These are phyloP conservation scores for Eulemur rufifrons DNA, from an alignment of 2,113 vertebrate species.

Conservation along the genomic window DNA sequence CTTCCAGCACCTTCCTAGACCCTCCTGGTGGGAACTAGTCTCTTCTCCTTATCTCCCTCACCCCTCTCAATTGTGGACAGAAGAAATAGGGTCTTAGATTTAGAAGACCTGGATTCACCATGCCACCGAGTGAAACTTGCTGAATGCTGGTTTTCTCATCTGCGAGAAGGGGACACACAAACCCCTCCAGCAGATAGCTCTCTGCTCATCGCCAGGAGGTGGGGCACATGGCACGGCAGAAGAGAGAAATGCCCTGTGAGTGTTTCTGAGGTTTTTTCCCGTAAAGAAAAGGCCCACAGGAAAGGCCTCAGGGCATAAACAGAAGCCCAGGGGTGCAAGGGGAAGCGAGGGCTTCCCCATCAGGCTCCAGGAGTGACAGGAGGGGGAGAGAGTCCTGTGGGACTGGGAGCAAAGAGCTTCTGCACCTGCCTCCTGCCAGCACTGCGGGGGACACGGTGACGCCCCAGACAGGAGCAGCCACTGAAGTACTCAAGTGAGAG, in stretches of 20 bases:
- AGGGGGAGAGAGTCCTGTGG: not conserved
- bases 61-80: not conserved
- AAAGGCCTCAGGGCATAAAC: not conserved
- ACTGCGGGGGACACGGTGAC: rapidly evolving
- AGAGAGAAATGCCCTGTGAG: not conserved
- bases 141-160: not conserved
- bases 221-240: not conserved
- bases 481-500: not conserved
- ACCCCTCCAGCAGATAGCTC: not conserved
- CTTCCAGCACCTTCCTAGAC: not conserved
- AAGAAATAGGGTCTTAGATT: not conserved
- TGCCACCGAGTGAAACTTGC: not conserved
- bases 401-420: not conserved
- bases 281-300: not conserved
- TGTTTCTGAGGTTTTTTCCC: not conserved
- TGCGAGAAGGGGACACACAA: not conserved
- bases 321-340: not conserved
- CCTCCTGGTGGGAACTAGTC: not conserved
- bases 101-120: not conserved
- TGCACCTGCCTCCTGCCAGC: not conserved
- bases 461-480: not conserved
- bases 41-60: not conserved
- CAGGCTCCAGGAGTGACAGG: not conserved
- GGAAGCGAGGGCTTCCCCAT: not conserved
- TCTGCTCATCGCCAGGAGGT: not conserved